A percentile compares a stretch with the other conserved stretches of the same genome.
Conservation (phyloP, 2,888 invertebrate genomes). For the Antheraea yamamai region DNA sequence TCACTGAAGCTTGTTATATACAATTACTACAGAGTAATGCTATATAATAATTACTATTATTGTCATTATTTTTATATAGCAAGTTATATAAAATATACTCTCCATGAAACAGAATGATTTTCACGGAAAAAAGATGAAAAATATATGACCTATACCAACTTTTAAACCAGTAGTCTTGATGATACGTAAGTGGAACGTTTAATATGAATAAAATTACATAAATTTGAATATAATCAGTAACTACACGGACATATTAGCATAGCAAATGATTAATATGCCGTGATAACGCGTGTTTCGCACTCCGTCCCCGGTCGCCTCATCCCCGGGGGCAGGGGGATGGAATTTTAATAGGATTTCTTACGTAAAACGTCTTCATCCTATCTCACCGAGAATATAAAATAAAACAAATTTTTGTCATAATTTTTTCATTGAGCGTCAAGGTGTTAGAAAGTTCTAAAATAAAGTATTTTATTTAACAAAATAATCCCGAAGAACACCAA, state of each 20-base stretch:
- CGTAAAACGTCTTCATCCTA: conserved; percentile 4
- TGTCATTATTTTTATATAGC: too few relatives aligned
- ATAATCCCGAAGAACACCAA: too few relatives aligned
- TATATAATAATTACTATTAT: too few relatives aligned
- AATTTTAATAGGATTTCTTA: conserved; percentile 37
- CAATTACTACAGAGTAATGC: too few relatives aligned
- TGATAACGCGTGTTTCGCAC: conserved; percentile 57
- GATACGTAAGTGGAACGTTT: conserved; percentile 9
- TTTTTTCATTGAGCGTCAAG: not conserved
- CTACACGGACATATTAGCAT: conserved; percentile 61
- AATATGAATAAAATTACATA: conserved; percentile 54
- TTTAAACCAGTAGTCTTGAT: not conserved
- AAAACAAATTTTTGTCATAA: conserved; percentile 30
- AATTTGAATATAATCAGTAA: conserved; percentile 72
- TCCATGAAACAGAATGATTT: too few relatives aligned
- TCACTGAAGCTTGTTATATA: too few relatives aligned
- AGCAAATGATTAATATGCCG: conserved; percentile 65
- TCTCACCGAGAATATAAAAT: conserved; percentile 11
- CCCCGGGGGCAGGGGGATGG: conserved; percentile 25
- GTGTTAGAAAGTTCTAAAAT: too few relatives aligned
- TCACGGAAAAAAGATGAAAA: too few relatives aligned
- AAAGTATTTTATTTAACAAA: too few relatives aligned
- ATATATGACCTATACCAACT: not conserved
- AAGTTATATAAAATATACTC: too few relatives aligned
- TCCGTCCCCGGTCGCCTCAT: not conserved